Base-by-base conservation (phyloP, 2,888 invertebrate species). In the Folsomia manolachei region DNA sequence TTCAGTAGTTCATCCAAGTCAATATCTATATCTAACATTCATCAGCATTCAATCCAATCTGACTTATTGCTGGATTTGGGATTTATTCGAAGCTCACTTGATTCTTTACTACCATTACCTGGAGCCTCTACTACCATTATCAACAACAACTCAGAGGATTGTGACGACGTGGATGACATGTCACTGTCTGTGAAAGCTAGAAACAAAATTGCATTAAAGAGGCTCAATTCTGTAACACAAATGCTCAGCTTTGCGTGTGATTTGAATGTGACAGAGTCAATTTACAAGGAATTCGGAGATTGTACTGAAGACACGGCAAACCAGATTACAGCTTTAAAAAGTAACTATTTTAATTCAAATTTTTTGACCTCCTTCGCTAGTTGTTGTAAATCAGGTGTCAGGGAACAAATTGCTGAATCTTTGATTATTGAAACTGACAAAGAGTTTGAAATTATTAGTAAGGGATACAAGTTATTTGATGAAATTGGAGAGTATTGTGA, bases 401-500 rank as follows among this genome's bases (percentile, higher is more conserved):
- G n/a, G 7, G 11, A 7, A 7, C 4, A 18, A 7, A 7, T 56
- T 7, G 56, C 21, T 14, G 11, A 56, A 56, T 56, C 56, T n/a
- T 66, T 78, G 2, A 67, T 72, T 7, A 68, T 78, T 23, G 74
- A 78, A 14, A 73, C 63, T 52, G 78, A 79, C 51, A 26, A 27
- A 1, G 76, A 78, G 21, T 51, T 74, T 21, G 69, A 72, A 24
- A 62, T 61, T 18, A 64, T 60, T 56, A 61, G 63, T 14, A 64
- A 72, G 39, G 66, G 68, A 27, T 51, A 64, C n/a, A 60, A 62
- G 11, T 62, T 76, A 11, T 63, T 27, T 24, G 73, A 69, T 11
- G 73, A 74, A 21, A 53, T 76, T n/a, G 74, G 60, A 25, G 74
- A 74, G 27, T 79, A 78, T 71, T 77, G 71, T 68, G 74, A 73